Evolutionary conservation across 2,113 vertebrate species (phyloP), one percentile per base, ranked within the genome.

Genomic region (Heterotis niloticus): DNA sequence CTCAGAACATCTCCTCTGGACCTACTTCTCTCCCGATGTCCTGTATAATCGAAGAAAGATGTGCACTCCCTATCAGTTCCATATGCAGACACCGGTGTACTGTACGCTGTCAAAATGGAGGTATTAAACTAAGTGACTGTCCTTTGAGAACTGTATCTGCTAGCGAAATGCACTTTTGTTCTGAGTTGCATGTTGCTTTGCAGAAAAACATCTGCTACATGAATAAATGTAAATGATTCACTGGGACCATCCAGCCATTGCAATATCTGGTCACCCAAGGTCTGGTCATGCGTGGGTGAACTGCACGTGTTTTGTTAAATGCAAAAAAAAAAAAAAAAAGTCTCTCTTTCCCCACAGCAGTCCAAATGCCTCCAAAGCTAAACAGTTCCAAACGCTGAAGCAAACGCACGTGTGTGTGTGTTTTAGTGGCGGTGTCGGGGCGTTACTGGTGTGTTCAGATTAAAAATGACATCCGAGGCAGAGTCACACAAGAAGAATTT

Each of bases 401-500:
- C 29, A 74, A 52, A 10, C 7, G 34, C 18, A 24, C 9, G 54
- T 12, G 12, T 12, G 68, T 34, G 67, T 57, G 67, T 18, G 44
- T 23, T 65, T 26, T 10, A 10, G n/a, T 10, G 64, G 28, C 11
- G 57, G 29, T 71, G 56, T 76, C 65, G 59, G 54, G 66, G 26
- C 51, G 51, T 62, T 59, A 69, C 78, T 84, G 34, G 34, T 2
- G 34, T 44, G 34, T 7, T 44, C 3, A 44, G 34, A 86, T 87
- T 86, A 82, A 81, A 89, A 75, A 80, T 85, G 83, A 86, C 85
- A 82, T 69, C 0, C 24, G 5, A 60, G 84, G 24, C 67, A 77
- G 70, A 84, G 82, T 87, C 85, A 85, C 82, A 85, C 69, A 57
- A 82, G 52, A 89, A 84, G 86, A 86, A 87, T 89, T 84, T 86